Evolutionary conservation across 2,797 vertebrate species (phyloP).

Genomic region (Neosilurus hyrtlii): DNA sequence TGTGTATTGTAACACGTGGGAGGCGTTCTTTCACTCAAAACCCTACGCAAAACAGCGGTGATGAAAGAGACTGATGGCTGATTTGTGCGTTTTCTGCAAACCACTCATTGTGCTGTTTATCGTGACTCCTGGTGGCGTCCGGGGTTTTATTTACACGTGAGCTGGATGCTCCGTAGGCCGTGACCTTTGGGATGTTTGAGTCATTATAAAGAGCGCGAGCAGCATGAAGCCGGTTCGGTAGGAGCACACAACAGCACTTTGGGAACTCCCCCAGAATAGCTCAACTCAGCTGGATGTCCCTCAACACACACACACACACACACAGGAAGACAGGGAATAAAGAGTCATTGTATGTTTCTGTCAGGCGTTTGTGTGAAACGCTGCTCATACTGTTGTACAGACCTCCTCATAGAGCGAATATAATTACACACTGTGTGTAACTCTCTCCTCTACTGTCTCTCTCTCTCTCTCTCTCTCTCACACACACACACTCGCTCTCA

Average conservation of each 20-base stretch:
- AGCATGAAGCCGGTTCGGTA: conserved; percentile 24
- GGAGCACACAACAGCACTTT: conserved; percentile 24
- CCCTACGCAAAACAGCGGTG: neutral
- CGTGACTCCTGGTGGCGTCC: conserved; percentile 2
- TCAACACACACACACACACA: conserved; percentile 8
- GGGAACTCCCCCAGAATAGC: conserved; percentile 33
- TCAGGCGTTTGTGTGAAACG: conserved; percentile 49
- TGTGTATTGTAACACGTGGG: conserved; percentile 28
- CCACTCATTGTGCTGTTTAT: neutral
- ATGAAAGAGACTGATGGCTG: conserved; percentile 2
- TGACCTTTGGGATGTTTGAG: conserved; percentile 43
- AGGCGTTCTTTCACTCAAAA: conserved; percentile 24
- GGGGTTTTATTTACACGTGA: conserved; percentile 26
- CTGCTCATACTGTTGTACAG: conserved; percentile 16
- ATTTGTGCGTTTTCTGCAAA: neutral
- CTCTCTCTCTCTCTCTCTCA: too few relatives aligned
- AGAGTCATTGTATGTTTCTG: conserved; percentile 44
- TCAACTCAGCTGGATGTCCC: conserved; percentile 34
- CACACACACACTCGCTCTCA: too few relatives aligned
- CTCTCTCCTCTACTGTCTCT: too few relatives aligned
- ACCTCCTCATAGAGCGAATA: conserved; percentile 38
- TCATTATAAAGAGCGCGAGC: conserved; percentile 38
- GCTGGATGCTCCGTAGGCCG: neutral
- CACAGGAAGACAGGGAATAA: neutral
- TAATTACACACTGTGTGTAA: conserved; percentile 52